Percentiles rank a stretch among this genome's conserved stretches.
These are phyloP conservation scores for Machimus rusticus DNA, from an alignment of 2,888 invertebrate genomes.

Conservation along the genomic window DNA sequence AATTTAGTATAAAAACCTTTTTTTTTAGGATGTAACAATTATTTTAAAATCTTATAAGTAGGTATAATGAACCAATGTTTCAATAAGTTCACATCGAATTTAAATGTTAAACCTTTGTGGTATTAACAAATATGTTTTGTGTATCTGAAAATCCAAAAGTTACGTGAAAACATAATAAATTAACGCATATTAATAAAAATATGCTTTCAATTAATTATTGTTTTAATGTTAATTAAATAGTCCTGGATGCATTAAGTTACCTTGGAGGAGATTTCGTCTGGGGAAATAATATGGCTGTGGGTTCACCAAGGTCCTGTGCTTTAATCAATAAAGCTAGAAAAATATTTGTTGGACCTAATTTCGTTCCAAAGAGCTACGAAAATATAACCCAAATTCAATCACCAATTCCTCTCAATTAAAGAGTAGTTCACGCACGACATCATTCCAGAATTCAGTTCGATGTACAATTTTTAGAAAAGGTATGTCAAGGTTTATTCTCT, in stretches of 20 bases:
- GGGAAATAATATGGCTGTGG: constrained; percentile 45
- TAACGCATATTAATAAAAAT: no score
- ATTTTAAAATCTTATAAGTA: no score
- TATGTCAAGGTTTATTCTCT: background rate
- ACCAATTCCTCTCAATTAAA: constrained; percentile 43
- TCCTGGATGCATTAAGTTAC: constrained; percentile 43
- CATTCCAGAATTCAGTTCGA: constrained; percentile 44
- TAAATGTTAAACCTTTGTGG: no score
- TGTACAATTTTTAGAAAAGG: constrained; percentile 39
- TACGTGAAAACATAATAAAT: no score
- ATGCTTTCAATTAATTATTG: no score
- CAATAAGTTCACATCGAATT: no score
- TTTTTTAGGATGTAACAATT: no score
- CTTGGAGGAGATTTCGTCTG: constrained; percentile 44
- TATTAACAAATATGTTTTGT: no score
- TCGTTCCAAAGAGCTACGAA: background rate
- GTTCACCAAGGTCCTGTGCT: constrained; percentile 42
- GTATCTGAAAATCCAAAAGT: no score
- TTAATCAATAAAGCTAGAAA: constrained; percentile 15
- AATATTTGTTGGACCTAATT: constrained; percentile 12
- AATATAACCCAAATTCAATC: constrained; percentile 41
- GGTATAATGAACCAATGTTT: no score
- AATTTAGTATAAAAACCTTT: no score
- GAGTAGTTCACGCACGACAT: constrained; percentile 42
- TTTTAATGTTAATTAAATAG: background rate